Evolutionary conservation across 2,888 invertebrate genomes (phyloP).

Genomic region (Caenorhabditis zanzibari): DNA sequence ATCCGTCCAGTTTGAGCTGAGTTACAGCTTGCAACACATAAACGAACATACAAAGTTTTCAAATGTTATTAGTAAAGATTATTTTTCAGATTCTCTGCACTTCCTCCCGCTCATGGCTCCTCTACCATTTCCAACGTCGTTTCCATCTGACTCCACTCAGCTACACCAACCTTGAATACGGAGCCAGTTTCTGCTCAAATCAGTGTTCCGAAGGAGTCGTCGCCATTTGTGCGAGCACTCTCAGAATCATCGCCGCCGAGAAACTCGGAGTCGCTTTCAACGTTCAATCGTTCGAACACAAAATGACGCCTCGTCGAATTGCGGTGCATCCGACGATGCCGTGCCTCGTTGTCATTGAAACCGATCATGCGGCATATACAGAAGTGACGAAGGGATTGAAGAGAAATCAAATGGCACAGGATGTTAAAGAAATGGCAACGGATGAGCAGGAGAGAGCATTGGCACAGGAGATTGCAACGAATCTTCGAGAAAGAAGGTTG

Average conservation of each 20-base stretch:
- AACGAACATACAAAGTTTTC: too few species aligned
- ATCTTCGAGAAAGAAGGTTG: conserved; percentile 93
- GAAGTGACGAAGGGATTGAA: conserved; percentile 95
- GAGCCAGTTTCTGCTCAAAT: conserved; percentile 94
- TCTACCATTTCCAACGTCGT: conserved; percentile 96
- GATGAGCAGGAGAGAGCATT: conserved; percentile 95
- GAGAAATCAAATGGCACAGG: conserved; percentile 94
- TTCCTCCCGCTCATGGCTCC: conserved; percentile 97
- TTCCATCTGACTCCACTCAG: conserved; percentile 86
- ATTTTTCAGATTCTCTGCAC: conserved; percentile 89
- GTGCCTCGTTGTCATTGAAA: conserved; percentile 93
- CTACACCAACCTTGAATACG: conserved; percentile 95
- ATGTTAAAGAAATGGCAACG: conserved; percentile 95
- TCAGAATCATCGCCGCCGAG: conserved; percentile 95
- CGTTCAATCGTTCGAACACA: conserved; percentile 92
- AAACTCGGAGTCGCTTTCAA: conserved; percentile 99
- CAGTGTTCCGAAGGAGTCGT: conserved; percentile 99
- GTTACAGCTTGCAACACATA: too few species aligned
- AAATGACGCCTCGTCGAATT: conserved; percentile 91
- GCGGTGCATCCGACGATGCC: conserved; percentile 94
- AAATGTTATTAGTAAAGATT: too few species aligned
- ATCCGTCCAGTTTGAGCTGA: too few species aligned
- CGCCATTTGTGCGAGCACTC: conserved; percentile 97
- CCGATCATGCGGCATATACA: conserved; percentile 98
- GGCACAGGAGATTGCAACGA: conserved; percentile 98